These are phyloP conservation scores for Laothoe populi DNA, from an alignment of 2,888 invertebrate genomes.

Conservation along the genomic window DNA sequence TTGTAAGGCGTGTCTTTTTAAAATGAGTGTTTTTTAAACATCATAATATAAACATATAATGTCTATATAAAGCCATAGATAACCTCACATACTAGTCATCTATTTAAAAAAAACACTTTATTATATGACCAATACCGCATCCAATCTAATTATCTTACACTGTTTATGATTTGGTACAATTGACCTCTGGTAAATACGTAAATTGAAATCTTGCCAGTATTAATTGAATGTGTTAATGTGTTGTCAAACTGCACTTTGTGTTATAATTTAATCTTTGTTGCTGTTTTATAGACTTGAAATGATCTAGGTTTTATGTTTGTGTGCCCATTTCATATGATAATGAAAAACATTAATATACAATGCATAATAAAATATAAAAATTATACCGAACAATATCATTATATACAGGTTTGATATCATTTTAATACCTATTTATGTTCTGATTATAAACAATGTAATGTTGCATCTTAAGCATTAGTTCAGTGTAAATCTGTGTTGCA, in stretches of 20 bases:
- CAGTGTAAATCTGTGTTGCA: background rate
- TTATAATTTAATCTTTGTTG: background rate
- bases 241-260: background rate
- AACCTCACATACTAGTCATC: too few species aligned
- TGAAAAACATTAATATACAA: too few species aligned
- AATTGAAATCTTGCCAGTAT: background rate
- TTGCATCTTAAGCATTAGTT: background rate
- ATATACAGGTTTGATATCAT: too few species aligned
- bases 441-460: too few species aligned
- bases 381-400: too few species aligned
- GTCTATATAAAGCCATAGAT: too few species aligned
- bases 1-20: too few species aligned
- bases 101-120: too few species aligned
- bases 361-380: too few species aligned
- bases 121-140: background rate
- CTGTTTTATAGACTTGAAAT: background rate
- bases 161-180: background rate
- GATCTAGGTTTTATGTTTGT: background rate
- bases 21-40: too few species aligned
- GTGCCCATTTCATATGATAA: background rate
- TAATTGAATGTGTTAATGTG: conserved; percentile 1
- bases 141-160: background rate
- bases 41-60: too few species aligned
- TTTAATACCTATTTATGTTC: too few species aligned
- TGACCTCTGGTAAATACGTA: background rate